Conservation (phyloP, 2,888 invertebrate genomes). For the Chorisops tibialis region DNA sequence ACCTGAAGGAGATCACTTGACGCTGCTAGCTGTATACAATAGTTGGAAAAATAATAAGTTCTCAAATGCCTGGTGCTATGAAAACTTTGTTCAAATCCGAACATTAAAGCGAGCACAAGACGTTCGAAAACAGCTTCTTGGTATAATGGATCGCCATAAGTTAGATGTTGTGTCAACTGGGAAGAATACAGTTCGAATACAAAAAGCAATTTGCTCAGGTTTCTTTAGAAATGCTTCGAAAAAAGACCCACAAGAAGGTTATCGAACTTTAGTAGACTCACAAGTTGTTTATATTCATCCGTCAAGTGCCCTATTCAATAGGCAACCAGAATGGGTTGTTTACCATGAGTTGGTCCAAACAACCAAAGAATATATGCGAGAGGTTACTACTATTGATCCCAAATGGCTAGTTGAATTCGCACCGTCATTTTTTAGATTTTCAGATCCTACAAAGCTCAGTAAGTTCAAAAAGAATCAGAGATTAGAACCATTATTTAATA, state of each 20-base stretch:
- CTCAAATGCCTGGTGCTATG: slow-evolving; percentile 98
- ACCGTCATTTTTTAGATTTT: slow-evolving; percentile 98
- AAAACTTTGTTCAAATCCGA: slow-evolving; percentile 97
- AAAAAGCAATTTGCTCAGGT: slow-evolving; percentile 97
- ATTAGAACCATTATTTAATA: slow-evolving; percentile 95
- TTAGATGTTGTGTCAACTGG: slow-evolving; percentile 95
- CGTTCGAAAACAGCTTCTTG: slow-evolving; percentile 93
- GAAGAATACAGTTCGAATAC: slow-evolving; percentile 90
- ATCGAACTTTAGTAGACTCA: slow-evolving; percentile 94
- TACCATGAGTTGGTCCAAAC: slow-evolving; percentile 98
- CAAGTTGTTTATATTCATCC: slow-evolving; percentile 99
- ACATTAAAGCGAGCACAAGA: slow-evolving; percentile 97
- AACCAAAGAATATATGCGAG: slow-evolving; percentile 98
- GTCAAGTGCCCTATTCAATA: slow-evolving; percentile 93
- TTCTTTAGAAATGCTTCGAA: slow-evolving; percentile 99
- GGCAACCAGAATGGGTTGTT: slow-evolving; percentile 99
- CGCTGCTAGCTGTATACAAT: slow-evolving; percentile 96
- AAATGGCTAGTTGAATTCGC: slow-evolving; percentile 99
- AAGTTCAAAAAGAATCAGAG: slow-evolving; percentile 99
- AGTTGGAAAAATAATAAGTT: slow-evolving; percentile 99
- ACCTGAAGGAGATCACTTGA: slow-evolving; percentile 96
- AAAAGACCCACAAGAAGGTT: slow-evolving; percentile 98
- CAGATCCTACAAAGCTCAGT: slow-evolving; percentile 96
- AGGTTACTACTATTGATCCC: slow-evolving; percentile 94
- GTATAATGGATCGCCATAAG: slow-evolving; percentile 97